Conservation (phyloP, 2,113 vertebrate species). For the Neogobius melanostomus region DNA sequence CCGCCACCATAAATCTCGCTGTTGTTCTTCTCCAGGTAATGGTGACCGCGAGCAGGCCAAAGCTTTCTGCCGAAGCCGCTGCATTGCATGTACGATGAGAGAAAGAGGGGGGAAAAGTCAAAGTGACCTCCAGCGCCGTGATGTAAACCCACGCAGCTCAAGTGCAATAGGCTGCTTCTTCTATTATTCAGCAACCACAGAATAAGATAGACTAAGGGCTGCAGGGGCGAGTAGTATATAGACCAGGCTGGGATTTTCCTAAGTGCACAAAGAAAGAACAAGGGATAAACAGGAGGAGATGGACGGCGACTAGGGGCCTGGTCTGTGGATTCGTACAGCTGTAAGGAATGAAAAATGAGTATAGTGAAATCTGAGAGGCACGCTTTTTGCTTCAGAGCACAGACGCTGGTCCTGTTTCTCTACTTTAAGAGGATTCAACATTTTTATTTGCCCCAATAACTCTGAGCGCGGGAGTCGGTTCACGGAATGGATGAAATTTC, state of each 20-base stretch:
- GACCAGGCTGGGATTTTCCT: slow-evolving; percentile 22
- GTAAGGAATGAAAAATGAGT: slow-evolving; percentile 21
- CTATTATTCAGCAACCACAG: slow-evolving; percentile 69
- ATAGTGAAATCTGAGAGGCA: slow-evolving; percentile 26
- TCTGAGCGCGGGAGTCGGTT: slow-evolving; percentile 21
- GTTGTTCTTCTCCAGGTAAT: slow-evolving; percentile 59
- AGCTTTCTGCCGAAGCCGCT: slow-evolving; percentile 45
- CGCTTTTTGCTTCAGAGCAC: slow-evolving; percentile 7
- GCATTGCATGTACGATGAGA: slow-evolving; percentile 69
- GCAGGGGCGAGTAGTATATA: slow-evolving; percentile 3
- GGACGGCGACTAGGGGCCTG: slow-evolving; percentile 10
- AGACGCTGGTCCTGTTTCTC: slow-evolving; percentile 16
- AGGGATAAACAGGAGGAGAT: slow-evolving; percentile 32
- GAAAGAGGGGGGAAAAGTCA: slow-evolving; percentile 52
- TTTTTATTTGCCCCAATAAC: slow-evolving; percentile 21
- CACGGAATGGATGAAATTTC: slow-evolving; percentile 23
- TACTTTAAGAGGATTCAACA: slow-evolving; percentile 11
- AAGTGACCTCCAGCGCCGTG: slow-evolving; percentile 71
- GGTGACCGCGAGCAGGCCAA: slow-evolving; percentile 62
- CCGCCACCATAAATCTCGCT: slow-evolving; percentile 64
- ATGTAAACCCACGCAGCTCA: slow-evolving; percentile 68
- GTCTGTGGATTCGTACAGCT: slow-evolving; percentile 25
- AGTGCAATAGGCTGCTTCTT: slow-evolving; percentile 68
- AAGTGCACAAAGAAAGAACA: slow-evolving; percentile 36
- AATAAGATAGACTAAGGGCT: slow-evolving; percentile 56